Evolutionary conservation across 2,888 invertebrate species (phyloP).

Genomic region (Bombylius major): DNA sequence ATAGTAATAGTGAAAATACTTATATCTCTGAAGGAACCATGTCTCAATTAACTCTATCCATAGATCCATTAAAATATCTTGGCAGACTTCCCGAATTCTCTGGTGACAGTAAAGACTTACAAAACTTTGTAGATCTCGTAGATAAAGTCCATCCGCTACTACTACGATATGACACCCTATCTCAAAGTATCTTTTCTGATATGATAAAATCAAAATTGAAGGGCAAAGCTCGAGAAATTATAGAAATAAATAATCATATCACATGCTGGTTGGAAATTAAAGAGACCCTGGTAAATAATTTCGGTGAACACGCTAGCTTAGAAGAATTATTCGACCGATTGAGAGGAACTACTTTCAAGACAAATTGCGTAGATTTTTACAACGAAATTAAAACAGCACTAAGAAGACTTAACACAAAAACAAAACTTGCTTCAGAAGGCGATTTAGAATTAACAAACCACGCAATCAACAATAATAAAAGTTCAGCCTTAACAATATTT

Average conservation of each 20-base stretch:
- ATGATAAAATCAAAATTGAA: constrained; percentile 8
- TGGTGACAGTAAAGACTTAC: neutral
- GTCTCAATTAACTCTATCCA: neutral
- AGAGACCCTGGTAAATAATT: constrained; percentile 5
- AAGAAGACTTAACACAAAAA: neutral
- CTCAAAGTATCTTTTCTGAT: constrained; percentile 5
- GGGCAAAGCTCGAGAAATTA: constrained; percentile 3
- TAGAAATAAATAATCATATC: constrained; percentile 5
- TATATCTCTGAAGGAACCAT: too few relatives aligned
- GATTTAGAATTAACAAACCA: neutral
- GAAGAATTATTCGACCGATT: constrained; percentile 8
- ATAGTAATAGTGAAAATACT: too few relatives aligned
- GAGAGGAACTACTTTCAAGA: constrained; percentile 1
- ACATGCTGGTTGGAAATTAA: neutral
- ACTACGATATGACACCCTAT: neutral
- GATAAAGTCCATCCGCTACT: neutral
- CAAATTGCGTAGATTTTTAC: constrained; percentile 4
- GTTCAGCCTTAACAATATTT: neutral
- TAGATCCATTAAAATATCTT: neutral
- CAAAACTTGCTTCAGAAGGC: neutral
- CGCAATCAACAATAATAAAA: neutral
- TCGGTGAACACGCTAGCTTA: constrained; percentile 5
- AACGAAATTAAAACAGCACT: neutral
- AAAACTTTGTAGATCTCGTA: neutral
- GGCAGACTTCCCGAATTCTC: neutral